phyloP scores from a whole-genome alignment of 2,113 vertebrate genomes.

The Hyla sarda region DNA sequence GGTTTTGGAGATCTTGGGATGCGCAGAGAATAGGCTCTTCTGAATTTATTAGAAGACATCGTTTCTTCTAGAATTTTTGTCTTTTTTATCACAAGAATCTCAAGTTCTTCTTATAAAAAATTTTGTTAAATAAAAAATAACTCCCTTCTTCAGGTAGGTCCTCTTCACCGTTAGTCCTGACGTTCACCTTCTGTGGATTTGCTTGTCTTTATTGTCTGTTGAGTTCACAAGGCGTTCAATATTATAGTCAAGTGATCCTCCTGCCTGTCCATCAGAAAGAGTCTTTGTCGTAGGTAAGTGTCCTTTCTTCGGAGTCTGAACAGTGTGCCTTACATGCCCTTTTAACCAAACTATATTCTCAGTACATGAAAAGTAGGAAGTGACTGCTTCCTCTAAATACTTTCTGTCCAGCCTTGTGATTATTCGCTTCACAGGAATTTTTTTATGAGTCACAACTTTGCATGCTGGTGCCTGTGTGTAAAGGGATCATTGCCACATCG shows the following conservation, averaged over 20 bases:
- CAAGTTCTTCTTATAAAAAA: neutral
- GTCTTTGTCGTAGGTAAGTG: conserved; percentile 12
- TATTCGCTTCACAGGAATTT: conserved; percentile 34
- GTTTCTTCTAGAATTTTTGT: neutral
- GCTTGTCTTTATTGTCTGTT: neutral
- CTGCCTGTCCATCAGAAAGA: neutral
- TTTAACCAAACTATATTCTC: conserved; percentile 7
- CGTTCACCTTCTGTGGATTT: neutral
- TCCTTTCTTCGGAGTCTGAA: neutral
- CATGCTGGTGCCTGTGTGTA: conserved; percentile 34
- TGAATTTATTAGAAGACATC: conserved; percentile 48
- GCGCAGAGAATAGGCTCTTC: conserved; percentile 49
- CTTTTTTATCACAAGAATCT: neutral
- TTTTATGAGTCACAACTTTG: conserved; percentile 49
- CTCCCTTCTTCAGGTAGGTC: neutral
- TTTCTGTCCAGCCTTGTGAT: conserved; percentile 37
- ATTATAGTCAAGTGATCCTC: neutral
- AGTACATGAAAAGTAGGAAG: conserved; percentile 17
- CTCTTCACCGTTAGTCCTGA: neutral
- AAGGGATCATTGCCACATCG: conserved; percentile 41
- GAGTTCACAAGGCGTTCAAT: neutral
- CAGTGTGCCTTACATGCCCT: conserved; percentile 1
- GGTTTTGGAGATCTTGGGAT: conserved; percentile 47
- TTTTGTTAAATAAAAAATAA: neutral
- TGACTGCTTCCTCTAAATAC: conserved; percentile 39